Percentiles rank a stretch among this genome's conserved stretches.
phyloP scores from a whole-genome alignment of 2,888 invertebrate species.

The Merodon equestris region DNA sequence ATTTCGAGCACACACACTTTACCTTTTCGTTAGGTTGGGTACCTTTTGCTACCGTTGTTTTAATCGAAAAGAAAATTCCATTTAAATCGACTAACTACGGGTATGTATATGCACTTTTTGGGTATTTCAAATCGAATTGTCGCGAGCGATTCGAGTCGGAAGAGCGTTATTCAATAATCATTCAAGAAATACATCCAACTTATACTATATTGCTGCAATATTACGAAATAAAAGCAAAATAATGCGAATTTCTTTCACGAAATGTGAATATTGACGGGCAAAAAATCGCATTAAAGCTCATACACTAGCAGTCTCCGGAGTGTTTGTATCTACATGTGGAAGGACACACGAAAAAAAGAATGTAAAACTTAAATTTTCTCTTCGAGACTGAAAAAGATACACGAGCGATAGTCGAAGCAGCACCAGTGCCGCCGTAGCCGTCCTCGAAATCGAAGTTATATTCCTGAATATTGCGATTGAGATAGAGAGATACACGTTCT shows the following conservation, averaged over 20 bases:
- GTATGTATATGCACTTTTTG: conserved; percentile 9
- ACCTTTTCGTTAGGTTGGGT: conserved; percentile 22
- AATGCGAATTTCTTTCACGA: conserved; percentile 48
- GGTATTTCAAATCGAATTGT: conserved; percentile 12
- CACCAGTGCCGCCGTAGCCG: conserved; percentile 33
- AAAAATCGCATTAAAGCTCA: conserved; percentile 67
- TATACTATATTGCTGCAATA: conserved; percentile 43
- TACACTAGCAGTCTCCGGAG: conserved; percentile 44
- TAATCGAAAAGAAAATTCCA: conserved; percentile 20
- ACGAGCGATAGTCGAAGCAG: no score
- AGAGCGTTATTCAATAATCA: no score
- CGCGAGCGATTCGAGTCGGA: conserved; percentile 18
- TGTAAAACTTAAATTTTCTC: conserved; percentile 58
- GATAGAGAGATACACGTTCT: conserved; percentile 53
- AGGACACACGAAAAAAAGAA: conserved; percentile 16
- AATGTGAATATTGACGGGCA: conserved; percentile 59
- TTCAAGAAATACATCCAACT: no score
- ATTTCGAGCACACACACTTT: conserved; percentile 1
- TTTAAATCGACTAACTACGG: conserved; percentile 6
- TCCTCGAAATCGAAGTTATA: conserved; percentile 32
- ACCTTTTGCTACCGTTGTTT: not conserved
- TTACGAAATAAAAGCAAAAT: conserved; percentile 46
- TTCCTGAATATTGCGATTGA: conserved; percentile 64
- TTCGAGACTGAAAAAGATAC: conserved; percentile 65
- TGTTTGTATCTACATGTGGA: conserved; percentile 65